phyloP scores from a whole-genome alignment of 2,113 vertebrate species.

The Datnioides undecimradiatus region DNA sequence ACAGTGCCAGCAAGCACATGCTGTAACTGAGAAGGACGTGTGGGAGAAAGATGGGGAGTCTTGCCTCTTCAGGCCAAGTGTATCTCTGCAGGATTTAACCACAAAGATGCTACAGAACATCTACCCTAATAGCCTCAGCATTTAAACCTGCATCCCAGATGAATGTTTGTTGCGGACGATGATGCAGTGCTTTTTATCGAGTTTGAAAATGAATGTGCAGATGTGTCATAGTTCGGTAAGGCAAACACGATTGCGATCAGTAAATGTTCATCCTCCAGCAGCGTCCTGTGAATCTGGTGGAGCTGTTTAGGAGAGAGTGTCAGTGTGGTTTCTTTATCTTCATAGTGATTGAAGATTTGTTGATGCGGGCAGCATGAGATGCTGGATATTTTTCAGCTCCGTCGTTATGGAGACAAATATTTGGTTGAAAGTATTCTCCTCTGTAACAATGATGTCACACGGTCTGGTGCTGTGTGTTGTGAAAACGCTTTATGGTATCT shows the following conservation, averaged over 20 bases:
- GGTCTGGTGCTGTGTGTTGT: not conserved
- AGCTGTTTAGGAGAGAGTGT: conserved; percentile 18
- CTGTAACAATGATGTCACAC: conserved; percentile 47
- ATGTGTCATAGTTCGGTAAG: not conserved
- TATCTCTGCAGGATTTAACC: conserved; percentile 14
- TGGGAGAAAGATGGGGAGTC: not conserved
- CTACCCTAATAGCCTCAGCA: conserved; percentile 2
- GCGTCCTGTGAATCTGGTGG: not conserved
- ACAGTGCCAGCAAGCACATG: conserved; percentile 9
- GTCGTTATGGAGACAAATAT: conserved; percentile 69
- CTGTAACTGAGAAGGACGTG: conserved; percentile 13
- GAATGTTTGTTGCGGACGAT: not conserved
- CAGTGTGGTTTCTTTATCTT: conserved; percentile 36
- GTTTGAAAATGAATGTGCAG: conserved; percentile 8
- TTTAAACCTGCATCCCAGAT: conserved; percentile 31
- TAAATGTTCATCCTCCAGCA: conserved; percentile 1
- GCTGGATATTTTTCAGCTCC: conserved; percentile 19
- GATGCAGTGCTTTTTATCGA: not conserved
- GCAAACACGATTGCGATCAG: not conserved
- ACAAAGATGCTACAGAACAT: conserved; percentile 21
- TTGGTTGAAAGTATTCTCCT: conserved; percentile 34
- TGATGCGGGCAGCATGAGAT: conserved; percentile 6
- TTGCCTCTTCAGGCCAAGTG: not conserved
- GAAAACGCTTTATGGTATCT: conserved; percentile 6
- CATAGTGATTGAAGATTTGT: conserved; percentile 29